A percentile compares a stretch with the other conserved stretches of the same genome.
phyloP scores from a whole-genome alignment of 1,140 invertebrate genomes.

The Trinorchestia longiramus region DNA sequence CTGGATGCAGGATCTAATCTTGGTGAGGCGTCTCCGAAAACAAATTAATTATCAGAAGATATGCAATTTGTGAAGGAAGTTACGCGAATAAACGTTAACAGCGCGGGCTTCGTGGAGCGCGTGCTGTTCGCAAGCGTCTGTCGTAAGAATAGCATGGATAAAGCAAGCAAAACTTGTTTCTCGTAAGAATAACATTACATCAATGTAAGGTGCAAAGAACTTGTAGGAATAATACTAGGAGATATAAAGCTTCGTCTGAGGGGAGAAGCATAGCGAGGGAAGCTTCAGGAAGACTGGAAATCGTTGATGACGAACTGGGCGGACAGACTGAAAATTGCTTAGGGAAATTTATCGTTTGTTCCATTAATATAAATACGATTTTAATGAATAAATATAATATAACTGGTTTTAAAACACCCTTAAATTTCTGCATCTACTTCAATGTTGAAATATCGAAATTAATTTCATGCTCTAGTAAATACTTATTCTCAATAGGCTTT shows the following conservation, averaged over 20 bases:
- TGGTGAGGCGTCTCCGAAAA: slow-evolving; percentile 12
- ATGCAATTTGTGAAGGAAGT: slow-evolving; percentile 43
- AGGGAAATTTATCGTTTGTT: neutral
- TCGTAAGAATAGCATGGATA: neutral
- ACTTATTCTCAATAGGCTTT: no score
- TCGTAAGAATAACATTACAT: neutral
- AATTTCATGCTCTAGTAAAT: no score
- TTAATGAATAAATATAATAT: no score
- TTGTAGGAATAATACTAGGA: neutral
- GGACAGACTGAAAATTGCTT: neutral
- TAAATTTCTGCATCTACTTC: no score
- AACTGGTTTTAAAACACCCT: no score
- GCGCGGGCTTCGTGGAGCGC: neutral
- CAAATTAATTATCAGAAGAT: slow-evolving; percentile 47
- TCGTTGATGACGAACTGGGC: neutral
- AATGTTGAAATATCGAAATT: no score
- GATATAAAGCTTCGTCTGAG: neutral
- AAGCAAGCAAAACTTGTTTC: neutral
- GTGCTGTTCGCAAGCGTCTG: neutral
- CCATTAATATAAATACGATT: neutral
- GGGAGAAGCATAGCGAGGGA: neutral
- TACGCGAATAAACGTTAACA: slow-evolving; percentile 21
- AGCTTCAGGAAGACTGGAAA: neutral
- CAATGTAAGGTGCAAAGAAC: neutral
- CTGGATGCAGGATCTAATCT: neutral